Evolutionary conservation across 37 sponge, comb jelly and placozoan genomes (phyloP).

Genomic region (Spongilla lacustris): DNA sequence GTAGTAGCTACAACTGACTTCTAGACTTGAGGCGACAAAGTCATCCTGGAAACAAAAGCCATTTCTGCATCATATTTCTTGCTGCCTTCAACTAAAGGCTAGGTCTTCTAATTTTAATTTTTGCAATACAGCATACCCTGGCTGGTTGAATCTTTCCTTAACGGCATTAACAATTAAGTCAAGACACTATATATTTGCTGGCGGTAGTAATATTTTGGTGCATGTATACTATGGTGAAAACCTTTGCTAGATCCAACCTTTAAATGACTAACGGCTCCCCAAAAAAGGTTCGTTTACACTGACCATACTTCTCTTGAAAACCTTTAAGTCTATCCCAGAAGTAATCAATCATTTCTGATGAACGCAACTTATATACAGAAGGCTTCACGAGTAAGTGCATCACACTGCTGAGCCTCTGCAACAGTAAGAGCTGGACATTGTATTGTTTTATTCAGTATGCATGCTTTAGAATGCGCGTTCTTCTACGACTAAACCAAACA

Average conservation of each 20-base stretch:
- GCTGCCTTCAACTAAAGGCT: slow-evolving; percentile 28
- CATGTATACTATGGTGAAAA: not conserved
- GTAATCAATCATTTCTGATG: slow-evolving; percentile 19
- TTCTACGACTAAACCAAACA: slow-evolving; percentile 50
- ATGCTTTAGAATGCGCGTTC: slow-evolving; percentile 42
- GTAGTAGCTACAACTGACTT: slow-evolving; percentile 17
- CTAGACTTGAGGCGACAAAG: slow-evolving; percentile 18
- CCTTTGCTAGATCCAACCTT: slow-evolving; percentile 40
- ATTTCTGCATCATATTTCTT: slow-evolving; percentile 12
- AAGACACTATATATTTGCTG: slow-evolving; percentile 25
- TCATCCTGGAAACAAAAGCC: slow-evolving; percentile 17
- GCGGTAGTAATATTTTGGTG: slow-evolving; percentile 30
- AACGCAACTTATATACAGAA: not conserved
- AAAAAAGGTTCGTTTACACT: slow-evolving; percentile 30
- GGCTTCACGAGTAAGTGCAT: slow-evolving; percentile 36
- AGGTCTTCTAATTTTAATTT: slow-evolving; percentile 18
- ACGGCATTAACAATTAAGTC: slow-evolving; percentile 24
- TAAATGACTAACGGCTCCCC: slow-evolving; percentile 20
- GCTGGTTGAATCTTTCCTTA: slow-evolving; percentile 14
- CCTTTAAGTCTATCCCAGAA: slow-evolving; percentile 39
- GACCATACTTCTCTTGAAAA: slow-evolving; percentile 4
- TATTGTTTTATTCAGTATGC: slow-evolving; percentile 49
- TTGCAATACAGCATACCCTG: slow-evolving; percentile 19
- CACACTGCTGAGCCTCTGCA: slow-evolving; percentile 41
- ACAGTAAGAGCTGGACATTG: slow-evolving; percentile 50